Evolutionary conservation across 2,113 vertebrate species (phyloP).

Genomic region (Guaruba guarouba): DNA sequence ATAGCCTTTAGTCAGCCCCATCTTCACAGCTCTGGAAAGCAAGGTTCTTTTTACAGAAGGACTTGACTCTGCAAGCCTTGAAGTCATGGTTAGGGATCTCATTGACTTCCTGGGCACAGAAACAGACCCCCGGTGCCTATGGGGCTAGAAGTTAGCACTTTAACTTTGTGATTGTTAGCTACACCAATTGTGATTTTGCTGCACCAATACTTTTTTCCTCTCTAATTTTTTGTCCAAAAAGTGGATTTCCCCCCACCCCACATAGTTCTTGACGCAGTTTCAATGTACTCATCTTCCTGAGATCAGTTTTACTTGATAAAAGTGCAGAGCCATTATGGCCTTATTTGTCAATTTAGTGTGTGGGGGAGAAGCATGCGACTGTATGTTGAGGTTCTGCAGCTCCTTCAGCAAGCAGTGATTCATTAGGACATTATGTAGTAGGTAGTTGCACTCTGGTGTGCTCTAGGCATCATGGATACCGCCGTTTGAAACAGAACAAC

Average conservation of each 20-base stretch:
- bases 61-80: slow-evolving; percentile 36
- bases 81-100: slow-evolving; percentile 30
- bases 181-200: background rate
- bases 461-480: background rate
- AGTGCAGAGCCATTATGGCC: slow-evolving; percentile 17
- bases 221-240: background rate
- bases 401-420: slow-evolving; percentile 29
- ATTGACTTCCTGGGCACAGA: background rate
- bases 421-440: slow-evolving; percentile 62
- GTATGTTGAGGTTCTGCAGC: slow-evolving; percentile 46
- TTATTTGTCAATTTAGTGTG: slow-evolving; percentile 50
- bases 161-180: background rate
- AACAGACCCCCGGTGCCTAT: accelerated
- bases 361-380: background rate
- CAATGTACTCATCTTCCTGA: slow-evolving; percentile 47
- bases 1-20: slow-evolving; percentile 22
- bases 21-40: background rate
- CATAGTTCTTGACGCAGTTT: background rate
- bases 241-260: background rate
- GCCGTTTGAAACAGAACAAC: slow-evolving; percentile 10
- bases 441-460: slow-evolving; percentile 9
- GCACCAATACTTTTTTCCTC: background rate
- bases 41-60: background rate
- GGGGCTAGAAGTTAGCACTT: background rate
- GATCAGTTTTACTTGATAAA: slow-evolving; percentile 62